Evolutionary conservation across 2,113 vertebrate genomes (phyloP), one percentile per base, ranked within the genome.

Genomic region (Corythornis madagascariensis): DNA sequence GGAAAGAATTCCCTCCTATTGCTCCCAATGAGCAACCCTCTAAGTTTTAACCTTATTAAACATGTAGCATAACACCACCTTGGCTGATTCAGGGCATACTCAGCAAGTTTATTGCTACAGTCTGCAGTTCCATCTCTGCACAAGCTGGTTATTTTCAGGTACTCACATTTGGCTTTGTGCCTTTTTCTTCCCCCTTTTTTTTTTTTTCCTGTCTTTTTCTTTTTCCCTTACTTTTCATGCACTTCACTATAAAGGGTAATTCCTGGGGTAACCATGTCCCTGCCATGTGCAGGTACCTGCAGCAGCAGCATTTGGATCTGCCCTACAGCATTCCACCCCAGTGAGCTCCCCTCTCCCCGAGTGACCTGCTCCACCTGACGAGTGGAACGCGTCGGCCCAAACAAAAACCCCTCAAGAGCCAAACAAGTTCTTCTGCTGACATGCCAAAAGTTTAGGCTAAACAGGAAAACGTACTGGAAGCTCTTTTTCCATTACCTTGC

Each of bases 371-470:
- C 71, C 74, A 94, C 82, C 92, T 92, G 47, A 56, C 40, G 56
- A 85, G 35, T 42, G 65, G 89, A 94, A 96, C 81, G 45, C 0
- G 1, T 60, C 89, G 77, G 89, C 79, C 87, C 78, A 80, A 94
- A 89, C 86, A 85, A 93, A 95, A 91, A 33, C 10, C 25, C 60
- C 66, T 64, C 20, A 43, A 88, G 79, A 95, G 59, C 89, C 91
- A 93, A 94, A 92, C 90, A 92, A 72, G 71, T n/a, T 53, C 90
- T 94, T 90, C 83, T 94, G 96, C 94, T 97, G 93, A 97, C 71
- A 52, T 4, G 61, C 66, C 55, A 93, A 48, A 93, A 92, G 79
- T 84, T 89, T 85, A 92, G 82, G 77, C 77, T 93, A 89, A 95
- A 90, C 90, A 96, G 89, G 73, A 96, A 96, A 91, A 74, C 69